Evolutionary conservation across 1,140 invertebrate species (phyloP).

Genomic region (Phortica variegata): DNA sequence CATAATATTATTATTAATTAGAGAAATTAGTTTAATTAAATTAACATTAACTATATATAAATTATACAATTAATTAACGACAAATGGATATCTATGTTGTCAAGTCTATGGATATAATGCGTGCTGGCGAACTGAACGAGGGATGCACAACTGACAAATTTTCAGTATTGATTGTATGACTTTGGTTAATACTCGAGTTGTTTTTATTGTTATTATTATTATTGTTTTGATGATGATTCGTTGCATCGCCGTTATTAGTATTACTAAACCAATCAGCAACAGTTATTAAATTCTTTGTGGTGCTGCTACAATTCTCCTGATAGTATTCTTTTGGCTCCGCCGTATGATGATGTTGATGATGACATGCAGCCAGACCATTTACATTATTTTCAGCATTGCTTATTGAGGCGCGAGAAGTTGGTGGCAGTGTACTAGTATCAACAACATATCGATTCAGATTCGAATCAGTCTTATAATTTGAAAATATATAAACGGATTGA

Average conservation of each 20-base stretch:
- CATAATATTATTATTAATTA: too few relatives aligned
- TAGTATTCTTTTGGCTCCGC: conserved; percentile 30
- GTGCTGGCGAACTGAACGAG: conserved; percentile 29
- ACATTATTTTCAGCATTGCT: not conserved
- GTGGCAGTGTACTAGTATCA: conserved; percentile 15
- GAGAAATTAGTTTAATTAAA: too few relatives aligned
- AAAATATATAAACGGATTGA: conserved; percentile 51
- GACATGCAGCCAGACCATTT: not conserved
- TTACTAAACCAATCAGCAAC: conserved; percentile 36
- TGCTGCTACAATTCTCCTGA: conserved; percentile 46
- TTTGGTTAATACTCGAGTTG: conserved; percentile 18
- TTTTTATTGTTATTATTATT: too few relatives aligned
- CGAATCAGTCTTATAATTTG: conserved; percentile 47
- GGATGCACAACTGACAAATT: conserved; percentile 28
- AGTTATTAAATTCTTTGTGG: conserved; percentile 32
- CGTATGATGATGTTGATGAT: too few relatives aligned
- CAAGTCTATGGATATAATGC: conserved; percentile 52
- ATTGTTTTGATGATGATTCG: too few relatives aligned
- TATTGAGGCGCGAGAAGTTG: not conserved
- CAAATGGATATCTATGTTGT: conserved; percentile 36
- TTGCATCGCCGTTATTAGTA: conserved; percentile 22
- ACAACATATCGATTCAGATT: conserved; percentile 30
- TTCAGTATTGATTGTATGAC: conserved; percentile 23
- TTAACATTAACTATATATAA: too few relatives aligned
- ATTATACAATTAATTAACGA: too few relatives aligned